These are phyloP conservation scores for Trichechus manatus DNA, from an alignment of 2,113 vertebrate genomes.

Conservation along the genomic window DNA sequence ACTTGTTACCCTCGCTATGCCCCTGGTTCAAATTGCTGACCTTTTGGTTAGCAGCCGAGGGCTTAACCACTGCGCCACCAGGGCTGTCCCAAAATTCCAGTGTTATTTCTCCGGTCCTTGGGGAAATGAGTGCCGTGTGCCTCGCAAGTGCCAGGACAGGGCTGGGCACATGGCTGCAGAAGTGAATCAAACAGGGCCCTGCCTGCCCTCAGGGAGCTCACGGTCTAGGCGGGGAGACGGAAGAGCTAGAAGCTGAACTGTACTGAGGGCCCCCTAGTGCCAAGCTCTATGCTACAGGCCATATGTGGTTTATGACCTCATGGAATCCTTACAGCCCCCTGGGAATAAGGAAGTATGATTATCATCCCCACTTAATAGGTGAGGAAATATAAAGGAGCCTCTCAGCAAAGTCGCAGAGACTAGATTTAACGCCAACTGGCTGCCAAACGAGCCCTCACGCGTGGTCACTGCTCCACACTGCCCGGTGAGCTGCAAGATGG, in stretches of 20 bases:
- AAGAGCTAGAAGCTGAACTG: rapidly evolving
- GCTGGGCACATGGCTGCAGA: background rate
- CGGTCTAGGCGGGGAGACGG: background rate
- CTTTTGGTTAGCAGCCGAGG: too few relatives aligned
- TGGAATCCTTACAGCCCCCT: background rate
- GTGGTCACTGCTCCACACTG: rapidly evolving
- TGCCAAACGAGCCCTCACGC: rapidly evolving
- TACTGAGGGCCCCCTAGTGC: background rate
- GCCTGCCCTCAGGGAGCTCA: background rate
- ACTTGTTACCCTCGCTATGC: too few relatives aligned
- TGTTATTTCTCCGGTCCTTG: background rate
- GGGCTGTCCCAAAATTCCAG: background rate
- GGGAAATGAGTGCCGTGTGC: background rate
- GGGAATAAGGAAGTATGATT: background rate
- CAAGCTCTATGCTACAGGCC: background rate
- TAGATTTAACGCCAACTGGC: too few relatives aligned
- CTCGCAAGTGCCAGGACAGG: background rate
- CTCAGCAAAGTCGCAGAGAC: background rate
- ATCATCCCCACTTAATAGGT: too few relatives aligned
- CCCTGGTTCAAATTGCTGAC: too few relatives aligned
- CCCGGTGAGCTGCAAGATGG: background rate
- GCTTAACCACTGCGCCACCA: too few relatives aligned
- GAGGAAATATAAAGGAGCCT: background rate
- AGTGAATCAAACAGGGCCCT: background rate
- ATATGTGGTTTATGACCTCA: rapidly evolving